A percentile compares a stretch with the other conserved stretches of the same genome.
Conservation (phyloP, 2,797 vertebrate genomes). For the Ceryle rudis region DNA sequence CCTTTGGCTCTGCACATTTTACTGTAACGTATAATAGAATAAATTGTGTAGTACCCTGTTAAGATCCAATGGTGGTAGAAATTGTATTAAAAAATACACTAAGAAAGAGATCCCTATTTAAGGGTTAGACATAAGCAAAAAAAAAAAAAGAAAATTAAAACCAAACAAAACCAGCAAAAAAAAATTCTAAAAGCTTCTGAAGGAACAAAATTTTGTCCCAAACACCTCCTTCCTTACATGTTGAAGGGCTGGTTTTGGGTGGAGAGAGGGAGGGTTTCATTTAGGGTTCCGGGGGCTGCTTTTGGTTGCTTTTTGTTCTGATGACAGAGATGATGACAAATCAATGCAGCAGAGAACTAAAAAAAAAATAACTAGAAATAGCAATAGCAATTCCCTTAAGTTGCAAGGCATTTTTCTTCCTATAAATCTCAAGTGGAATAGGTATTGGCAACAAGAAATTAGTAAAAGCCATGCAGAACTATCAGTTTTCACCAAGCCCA, state of each 20-base stretch:
- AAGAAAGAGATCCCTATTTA: background rate
- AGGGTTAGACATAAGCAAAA: background rate
- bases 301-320: background rate
- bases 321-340: background rate
- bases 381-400: background rate
- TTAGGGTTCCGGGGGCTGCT: background rate
- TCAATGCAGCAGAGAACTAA: background rate
- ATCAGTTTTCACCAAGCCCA: background rate
- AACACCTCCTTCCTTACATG: background rate
- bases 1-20: background rate
- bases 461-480: background rate
- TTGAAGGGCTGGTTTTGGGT: background rate
- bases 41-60: background rate
- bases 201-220: background rate
- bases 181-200: background rate
- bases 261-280: background rate
- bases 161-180: too few relatives aligned
- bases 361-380: background rate
- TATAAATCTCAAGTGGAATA: background rate
- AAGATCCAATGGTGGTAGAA: background rate
- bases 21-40: background rate
- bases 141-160: background rate
- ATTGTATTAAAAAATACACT: background rate
- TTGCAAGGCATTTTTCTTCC: background rate
- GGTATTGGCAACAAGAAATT: background rate